A percentile compares a stretch with the other conserved stretches of the same genome.
phyloP scores from a whole-genome alignment of 64 coral and sea anemone genomes.

The Dendrophyllia cribrosa region DNA sequence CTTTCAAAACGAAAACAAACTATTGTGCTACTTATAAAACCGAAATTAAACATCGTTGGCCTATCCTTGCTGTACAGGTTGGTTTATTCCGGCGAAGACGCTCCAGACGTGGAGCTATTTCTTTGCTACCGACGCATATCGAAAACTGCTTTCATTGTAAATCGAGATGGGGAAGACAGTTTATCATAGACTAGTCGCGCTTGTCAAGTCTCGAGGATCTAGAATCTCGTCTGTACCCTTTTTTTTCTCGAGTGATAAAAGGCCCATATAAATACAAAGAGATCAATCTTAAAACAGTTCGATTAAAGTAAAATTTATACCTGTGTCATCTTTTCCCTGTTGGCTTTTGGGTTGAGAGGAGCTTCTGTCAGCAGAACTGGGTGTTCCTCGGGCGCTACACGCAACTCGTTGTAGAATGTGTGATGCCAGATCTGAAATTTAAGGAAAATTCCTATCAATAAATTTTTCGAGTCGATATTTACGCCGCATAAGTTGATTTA shows the following conservation, averaged over 20 bases:
- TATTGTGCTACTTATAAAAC: background rate
- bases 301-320: background rate
- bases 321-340: constrained; percentile 89
- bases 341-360: constrained; percentile 78
- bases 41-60: no score
- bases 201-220: no score
- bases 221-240: no score
- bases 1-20: background rate
- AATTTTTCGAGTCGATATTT: background rate
- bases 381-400: constrained; percentile 76
- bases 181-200: no score
- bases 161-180: no score
- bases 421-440: constrained; percentile 80
- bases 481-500: background rate
- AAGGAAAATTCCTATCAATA: background rate
- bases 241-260: no score
- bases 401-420: constrained; percentile 75
- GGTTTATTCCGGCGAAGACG: no score
- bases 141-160: no score
- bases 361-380: constrained; percentile 74
- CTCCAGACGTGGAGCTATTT: no score
- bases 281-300: background rate
- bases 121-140: no score
- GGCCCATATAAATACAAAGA: background rate
- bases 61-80: no score